These are phyloP conservation scores for Dendrocopos noguchii DNA, from an alignment of 2,113 vertebrate genomes.

Conservation along the genomic window DNA sequence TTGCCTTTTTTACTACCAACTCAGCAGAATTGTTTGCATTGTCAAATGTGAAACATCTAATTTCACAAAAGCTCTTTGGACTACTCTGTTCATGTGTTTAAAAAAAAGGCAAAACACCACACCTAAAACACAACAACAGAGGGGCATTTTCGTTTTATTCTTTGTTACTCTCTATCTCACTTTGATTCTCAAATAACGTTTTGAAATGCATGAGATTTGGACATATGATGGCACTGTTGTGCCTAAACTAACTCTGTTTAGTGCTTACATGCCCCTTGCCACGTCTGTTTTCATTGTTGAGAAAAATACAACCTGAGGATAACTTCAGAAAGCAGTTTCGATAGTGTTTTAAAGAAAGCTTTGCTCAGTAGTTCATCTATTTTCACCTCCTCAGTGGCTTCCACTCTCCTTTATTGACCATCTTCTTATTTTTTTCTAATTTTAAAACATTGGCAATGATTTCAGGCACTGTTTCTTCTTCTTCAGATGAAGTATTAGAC, in stretches of 20 bases:
- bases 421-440: neutral
- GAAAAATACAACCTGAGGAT: neutral
- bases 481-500: neutral
- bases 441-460: neutral
- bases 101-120: neutral
- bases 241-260: neutral
- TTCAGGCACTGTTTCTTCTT: neutral
- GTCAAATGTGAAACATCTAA: neutral
- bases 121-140: too few relatives aligned
- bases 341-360: neutral
- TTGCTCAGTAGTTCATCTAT: neutral
- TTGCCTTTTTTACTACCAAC: neutral
- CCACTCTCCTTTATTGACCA: neutral
- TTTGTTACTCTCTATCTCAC: neutral
- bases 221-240: constrained; percentile 67
- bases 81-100: neutral
- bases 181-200: neutral
- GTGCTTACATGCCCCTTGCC: neutral
- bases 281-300: neutral
- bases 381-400: neutral
- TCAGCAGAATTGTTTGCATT: neutral
- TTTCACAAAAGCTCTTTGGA: neutral
- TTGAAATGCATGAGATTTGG: constrained; percentile 4
- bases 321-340: neutral
- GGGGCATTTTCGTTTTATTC: neutral